phyloP scores from a whole-genome alignment of 2,113 vertebrate genomes.

The Labeo rohita region DNA sequence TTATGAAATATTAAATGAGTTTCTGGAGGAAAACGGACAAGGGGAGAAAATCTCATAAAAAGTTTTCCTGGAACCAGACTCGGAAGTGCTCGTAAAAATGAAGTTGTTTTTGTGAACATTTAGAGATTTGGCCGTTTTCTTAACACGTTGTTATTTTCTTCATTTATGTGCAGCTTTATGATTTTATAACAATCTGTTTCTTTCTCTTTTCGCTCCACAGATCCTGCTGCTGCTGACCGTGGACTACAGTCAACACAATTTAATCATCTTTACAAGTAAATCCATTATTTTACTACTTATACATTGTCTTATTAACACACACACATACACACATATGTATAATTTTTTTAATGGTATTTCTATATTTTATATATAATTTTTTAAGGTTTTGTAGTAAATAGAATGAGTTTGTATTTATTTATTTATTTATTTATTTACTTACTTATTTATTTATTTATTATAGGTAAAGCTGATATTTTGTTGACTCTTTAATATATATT shows the following conservation, averaged over 20 bases:
- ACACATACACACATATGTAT: too few species aligned
- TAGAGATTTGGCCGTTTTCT: conserved; percentile 54
- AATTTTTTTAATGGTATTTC: too few species aligned
- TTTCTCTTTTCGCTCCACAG: conserved; percentile 1
- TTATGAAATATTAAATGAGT: conserved; percentile 68
- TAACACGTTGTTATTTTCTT: conserved; percentile 53
- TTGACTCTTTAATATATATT: too few species aligned
- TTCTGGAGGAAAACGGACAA: conserved; percentile 63
- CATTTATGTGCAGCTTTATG: conserved; percentile 9
- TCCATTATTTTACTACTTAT: conserved; percentile 6
- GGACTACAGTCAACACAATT: neutral
- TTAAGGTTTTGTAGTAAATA: too few species aligned
- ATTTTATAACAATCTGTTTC: neutral
- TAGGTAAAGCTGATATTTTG: too few species aligned
- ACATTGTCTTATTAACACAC: conserved; percentile 17
- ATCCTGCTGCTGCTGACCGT: neutral
- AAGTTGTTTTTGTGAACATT: conserved; percentile 59
- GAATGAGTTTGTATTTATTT: too few species aligned
- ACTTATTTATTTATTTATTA: too few species aligned
- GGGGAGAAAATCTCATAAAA: conserved; percentile 58
- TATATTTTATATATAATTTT: too few species aligned
- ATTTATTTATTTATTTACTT: too few species aligned
- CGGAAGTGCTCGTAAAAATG: conserved; percentile 68
- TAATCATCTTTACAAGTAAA: neutral
- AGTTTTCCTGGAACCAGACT: conserved; percentile 70